Evolutionary conservation across 1,140 invertebrate genomes (phyloP).

Genomic region (Nautilus pompilius): DNA sequence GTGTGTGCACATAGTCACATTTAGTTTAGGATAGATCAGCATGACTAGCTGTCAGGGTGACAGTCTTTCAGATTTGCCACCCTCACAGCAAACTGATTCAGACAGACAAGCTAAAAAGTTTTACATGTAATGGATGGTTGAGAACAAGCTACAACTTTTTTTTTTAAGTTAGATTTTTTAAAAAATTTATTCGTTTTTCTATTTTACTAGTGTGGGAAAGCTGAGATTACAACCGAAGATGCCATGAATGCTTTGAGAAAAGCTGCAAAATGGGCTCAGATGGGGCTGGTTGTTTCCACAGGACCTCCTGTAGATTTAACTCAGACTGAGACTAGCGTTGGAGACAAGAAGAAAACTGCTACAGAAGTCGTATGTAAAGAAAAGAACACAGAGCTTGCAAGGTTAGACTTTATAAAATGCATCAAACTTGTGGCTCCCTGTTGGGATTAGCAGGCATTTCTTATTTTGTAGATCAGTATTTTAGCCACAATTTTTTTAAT

Average conservation of each 20-base stretch:
- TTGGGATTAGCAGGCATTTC: too few species aligned
- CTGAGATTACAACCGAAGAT: conserved; percentile 51
- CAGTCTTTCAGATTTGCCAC: too few species aligned
- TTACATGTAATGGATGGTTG: too few species aligned
- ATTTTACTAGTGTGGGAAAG: conserved; percentile 31
- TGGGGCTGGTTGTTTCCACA: conserved; percentile 51
- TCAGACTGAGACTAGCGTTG: conserved; percentile 22
- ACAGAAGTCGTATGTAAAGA: conserved; percentile 50
- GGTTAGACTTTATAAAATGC: conserved; percentile 25
- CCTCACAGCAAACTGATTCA: too few species aligned
- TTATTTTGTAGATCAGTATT: too few species aligned
- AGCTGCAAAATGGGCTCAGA: conserved; percentile 54
- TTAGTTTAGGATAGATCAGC: too few species aligned
- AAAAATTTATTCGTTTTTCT: background rate
- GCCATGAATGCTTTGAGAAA: conserved; percentile 44
- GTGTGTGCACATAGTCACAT: too few species aligned
- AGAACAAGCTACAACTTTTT: too few species aligned
- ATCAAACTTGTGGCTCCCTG: background rate
- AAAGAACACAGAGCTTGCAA: conserved; percentile 51
- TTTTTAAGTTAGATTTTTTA: too few species aligned
- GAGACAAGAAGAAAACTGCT: conserved; percentile 48
- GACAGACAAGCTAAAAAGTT: too few species aligned
- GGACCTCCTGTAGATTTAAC: conserved; percentile 47
- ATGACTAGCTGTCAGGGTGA: too few species aligned
- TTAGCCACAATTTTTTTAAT: too few species aligned